A percentile compares a stretch with the other conserved stretches of the same genome.
Evolutionary conservation across 2,113 vertebrate genomes (phyloP).

Genomic region (Haemorhous mexicanus): DNA sequence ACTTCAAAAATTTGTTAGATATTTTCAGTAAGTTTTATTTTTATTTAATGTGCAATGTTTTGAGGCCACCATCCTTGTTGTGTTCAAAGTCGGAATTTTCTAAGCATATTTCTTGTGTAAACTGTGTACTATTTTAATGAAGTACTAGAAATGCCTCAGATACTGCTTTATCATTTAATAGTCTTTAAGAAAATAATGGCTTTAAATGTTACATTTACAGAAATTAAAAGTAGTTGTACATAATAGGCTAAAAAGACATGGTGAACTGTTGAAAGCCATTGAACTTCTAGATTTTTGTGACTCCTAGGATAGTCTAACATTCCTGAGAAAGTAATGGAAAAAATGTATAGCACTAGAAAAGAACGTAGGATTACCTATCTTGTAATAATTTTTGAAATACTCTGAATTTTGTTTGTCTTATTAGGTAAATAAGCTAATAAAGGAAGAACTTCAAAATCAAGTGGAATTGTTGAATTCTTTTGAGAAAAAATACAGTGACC

Average conservation of each 20-base stretch:
- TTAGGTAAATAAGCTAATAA: slow-evolving; percentile 87
- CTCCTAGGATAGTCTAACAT: background rate
- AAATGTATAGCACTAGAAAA: background rate
- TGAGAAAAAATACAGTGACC: slow-evolving; percentile 97
- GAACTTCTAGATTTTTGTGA: background rate
- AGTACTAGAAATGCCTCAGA: background rate
- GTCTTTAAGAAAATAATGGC: background rate
- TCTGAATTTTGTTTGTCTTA: background rate
- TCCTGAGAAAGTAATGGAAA: background rate
- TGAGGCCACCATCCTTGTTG: background rate
- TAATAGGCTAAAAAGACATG: background rate
- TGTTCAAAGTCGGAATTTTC: background rate
- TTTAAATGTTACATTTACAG: background rate
- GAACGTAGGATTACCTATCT: background rate
- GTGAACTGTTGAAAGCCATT: background rate
- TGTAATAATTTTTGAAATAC: background rate
- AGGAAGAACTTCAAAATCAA: slow-evolving; percentile 92
- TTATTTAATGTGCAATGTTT: background rate
- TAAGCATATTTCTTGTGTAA: background rate
- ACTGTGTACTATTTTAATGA: background rate
- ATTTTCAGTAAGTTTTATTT: background rate
- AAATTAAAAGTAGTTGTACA: background rate
- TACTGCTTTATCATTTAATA: background rate
- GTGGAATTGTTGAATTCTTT: slow-evolving; percentile 89
- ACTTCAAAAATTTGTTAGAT: background rate